Base-by-base conservation (phyloP, 2,888 invertebrate genomes). In the Fissipunctia ypsillon region DNA sequence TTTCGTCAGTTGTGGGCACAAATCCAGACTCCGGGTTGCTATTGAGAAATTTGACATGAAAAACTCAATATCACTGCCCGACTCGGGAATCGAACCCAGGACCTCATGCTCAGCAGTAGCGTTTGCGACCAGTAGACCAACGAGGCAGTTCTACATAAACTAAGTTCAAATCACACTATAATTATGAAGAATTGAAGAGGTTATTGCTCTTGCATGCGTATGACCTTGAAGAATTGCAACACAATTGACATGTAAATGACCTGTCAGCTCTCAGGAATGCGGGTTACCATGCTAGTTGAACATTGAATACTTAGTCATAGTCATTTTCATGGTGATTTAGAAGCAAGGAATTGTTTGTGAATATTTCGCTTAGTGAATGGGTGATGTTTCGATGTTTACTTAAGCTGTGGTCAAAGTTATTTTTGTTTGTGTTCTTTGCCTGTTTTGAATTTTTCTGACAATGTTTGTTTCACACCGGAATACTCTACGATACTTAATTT, bases 181-280 rank as follows among this genome's bases (percentile, higher is more conserved):
- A n/a, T n/a, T n/a, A 19, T 38, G 16, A 60, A 60, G 19, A 38
- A 38, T 10, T 38, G 38, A 25, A 10, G 10, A 52, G 69, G 50
- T 69, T 59, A 63, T 76, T 68, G 61, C 57, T 45, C 77, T 31
- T 38, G 38, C n/a, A n/a, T n/a, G 38, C 59, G 60, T 28, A 28
- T 60, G 80, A 63, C 84, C 84, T 84, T 84, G 85, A 61, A 83
- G 67, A 70, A 63, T 61, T 83, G 73, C 80, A 83, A 69, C 63
- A 72, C 43, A 76, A 52, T 65, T 41, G 78, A 69, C 82, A 77
- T 69, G 69, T 31, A 45, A 28, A 43, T 60, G 57, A 66, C 48
- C 59, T 69, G 78, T 78, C 77, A 78, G 60, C 65, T 54, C 43
- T 60, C 31, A 71, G 78, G 79, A 78, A 80, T 83, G 83, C 71